phyloP scores from a whole-genome alignment of 2,797 vertebrate genomes.

The Anabacerthia variegaticeps region DNA sequence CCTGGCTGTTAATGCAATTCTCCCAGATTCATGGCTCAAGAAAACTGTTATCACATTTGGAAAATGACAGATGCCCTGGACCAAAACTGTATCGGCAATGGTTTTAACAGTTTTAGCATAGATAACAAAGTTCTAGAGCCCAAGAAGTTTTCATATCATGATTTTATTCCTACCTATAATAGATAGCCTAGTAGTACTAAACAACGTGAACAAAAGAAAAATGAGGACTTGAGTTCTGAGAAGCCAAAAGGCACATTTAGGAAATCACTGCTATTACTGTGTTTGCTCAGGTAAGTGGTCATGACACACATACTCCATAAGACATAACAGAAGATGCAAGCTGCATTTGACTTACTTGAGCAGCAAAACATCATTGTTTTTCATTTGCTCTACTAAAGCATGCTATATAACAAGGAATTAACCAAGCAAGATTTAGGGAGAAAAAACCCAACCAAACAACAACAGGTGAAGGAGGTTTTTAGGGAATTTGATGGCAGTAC shows the following conservation, averaged over 20 bases:
- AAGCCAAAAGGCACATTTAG: not conserved
- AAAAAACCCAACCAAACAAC: not conserved
- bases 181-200: not conserved
- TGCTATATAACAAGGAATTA: not conserved
- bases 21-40: not conserved
- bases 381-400: not conserved
- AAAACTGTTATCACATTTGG: not conserved
- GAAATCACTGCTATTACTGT: not conserved
- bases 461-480: not conserved
- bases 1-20: not conserved
- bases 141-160: not conserved
- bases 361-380: not conserved
- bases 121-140: not conserved
- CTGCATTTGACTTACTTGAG: not conserved
- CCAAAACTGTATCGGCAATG: not conserved
- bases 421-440: not conserved
- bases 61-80: not conserved
- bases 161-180: not conserved
- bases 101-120: not conserved
- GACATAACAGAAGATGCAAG: not conserved
- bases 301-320: not conserved
- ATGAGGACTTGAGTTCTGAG: not conserved
- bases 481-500: not conserved
- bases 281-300: not conserved
- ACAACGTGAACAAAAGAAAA: not conserved